These are phyloP conservation scores for Dynastes maya DNA, from an alignment of 2,888 invertebrate genomes.

Conservation along the genomic window DNA sequence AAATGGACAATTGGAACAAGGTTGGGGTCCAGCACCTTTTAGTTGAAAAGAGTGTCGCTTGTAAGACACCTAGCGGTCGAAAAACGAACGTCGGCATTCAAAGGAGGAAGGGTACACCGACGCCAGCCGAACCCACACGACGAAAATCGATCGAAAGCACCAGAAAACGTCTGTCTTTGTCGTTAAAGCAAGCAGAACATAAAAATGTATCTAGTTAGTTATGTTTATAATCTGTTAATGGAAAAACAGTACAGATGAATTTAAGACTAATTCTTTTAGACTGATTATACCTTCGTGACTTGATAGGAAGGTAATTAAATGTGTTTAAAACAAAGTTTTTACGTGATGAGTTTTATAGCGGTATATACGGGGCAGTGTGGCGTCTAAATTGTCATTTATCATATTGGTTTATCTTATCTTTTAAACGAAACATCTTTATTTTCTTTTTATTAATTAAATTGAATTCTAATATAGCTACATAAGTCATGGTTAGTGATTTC, in stretches of 20 bases:
- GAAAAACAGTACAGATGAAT: neutral
- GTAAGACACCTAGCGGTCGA: conserved; percentile 61
- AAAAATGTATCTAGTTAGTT: conserved; percentile 56
- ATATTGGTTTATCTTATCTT: no score
- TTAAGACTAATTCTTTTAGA: conserved; percentile 16
- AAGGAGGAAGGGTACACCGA: conserved; percentile 67
- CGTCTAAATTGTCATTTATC: no score
- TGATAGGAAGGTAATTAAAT: conserved; percentile 6
- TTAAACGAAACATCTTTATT: no score
- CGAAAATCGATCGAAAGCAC: conserved; percentile 69
- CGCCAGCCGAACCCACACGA: conserved; percentile 66
- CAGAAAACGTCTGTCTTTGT: conserved; percentile 71
- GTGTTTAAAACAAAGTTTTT: conserved; percentile 36
- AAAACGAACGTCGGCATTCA: conserved; percentile 67
- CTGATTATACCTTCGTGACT: conserved; percentile 29
- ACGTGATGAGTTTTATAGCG: conserved; percentile 19
- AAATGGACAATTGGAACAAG: conserved; percentile 77
- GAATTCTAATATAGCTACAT: no score
- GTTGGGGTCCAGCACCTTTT: conserved; percentile 70
- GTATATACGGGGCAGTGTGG: neutral
- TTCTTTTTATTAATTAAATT: no score
- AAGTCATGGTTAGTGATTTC: no score
- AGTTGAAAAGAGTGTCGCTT: conserved; percentile 53
- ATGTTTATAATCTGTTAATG: neutral
- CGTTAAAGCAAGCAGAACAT: conserved; percentile 68